A percentile compares a stretch with the other conserved stretches of the same genome.
Evolutionary conservation across 2,113 vertebrate genomes (phyloP).

Genomic region (Eupsittula cactorum): DNA sequence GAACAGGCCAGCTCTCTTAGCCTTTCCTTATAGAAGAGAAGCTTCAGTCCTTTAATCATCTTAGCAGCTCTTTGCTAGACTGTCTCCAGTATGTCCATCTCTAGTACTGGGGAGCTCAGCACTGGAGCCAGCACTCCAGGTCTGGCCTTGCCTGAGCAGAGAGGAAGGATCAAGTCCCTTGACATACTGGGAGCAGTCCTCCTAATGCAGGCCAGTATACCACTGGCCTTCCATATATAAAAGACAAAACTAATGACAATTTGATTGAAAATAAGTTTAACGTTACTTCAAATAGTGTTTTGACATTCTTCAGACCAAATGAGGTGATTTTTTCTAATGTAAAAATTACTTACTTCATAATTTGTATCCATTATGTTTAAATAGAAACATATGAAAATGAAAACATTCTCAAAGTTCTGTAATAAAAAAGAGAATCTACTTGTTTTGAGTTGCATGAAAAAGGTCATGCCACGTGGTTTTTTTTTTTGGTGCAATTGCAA

Average conservation of each 20-base stretch:
- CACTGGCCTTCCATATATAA: neutral
- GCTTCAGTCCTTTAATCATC: neutral
- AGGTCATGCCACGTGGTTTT: neutral
- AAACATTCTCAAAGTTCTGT: neutral
- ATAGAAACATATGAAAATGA: neutral
- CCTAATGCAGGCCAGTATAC: neutral
- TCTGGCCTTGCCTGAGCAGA: neutral
- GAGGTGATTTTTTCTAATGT: neutral
- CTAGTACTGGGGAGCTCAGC: neutral
- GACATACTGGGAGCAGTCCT: fast-evolving
- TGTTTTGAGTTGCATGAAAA: fast-evolving
- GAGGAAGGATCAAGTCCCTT: neutral
- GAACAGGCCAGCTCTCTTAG: neutral
- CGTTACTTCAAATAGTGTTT: neutral
- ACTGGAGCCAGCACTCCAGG: neutral
- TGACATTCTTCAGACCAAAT: neutral
- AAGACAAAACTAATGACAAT: neutral
- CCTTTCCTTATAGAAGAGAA: neutral
- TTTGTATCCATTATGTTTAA: neutral
- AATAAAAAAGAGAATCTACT: neutral
- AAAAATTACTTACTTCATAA: neutral
- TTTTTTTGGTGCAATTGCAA: neutral
- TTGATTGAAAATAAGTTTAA: neutral
- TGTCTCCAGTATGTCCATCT: neutral
- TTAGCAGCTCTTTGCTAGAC: neutral